Base-by-base conservation (phyloP, 2,797 vertebrate species). In the Enteromius trimaculatus region DNA sequence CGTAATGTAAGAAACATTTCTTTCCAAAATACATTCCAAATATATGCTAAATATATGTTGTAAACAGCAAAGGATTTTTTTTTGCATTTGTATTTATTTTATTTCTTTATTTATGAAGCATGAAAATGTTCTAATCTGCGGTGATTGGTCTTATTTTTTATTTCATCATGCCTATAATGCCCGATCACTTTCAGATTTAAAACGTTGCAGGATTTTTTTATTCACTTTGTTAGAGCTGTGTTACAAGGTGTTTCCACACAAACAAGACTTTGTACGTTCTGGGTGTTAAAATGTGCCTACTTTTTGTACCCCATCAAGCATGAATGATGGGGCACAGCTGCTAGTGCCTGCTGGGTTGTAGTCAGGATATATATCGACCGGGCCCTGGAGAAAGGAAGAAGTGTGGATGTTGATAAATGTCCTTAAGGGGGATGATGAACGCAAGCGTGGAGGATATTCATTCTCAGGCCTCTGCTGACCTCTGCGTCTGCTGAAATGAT, bases 401-500 rank as follows among this genome's bases (percentile, higher is more conserved):
- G 77, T 55, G 34, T 75, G 60, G 55, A 64, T 80, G 64, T 82
- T 82, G 88, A 86, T 81, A 49, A 80, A 84, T 80, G 68, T 79
- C 47, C 31, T 76, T 75, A 14, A 74, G 77, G 64, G 85, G 81
- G 79, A 53, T 62, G 64, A 83, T 58, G 83, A 72, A 78, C 77
- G 21, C 60, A 74, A 68, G 68, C 23, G 21, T 74, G 65, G 80
- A 53, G 79, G 87, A 87, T 80, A 89, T 84, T 88, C 87, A 90
- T 83, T 87, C 79, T 69, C 51, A 37, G 55, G 44, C 71, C 23
- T 70, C 66, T 4, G 42, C 69, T 77, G 76, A 81, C 69, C 64
- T 55, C 26, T 21, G 53, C 47, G 70, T 88, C 58, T 95, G 93
- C 90, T 90, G 88, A 90, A 94, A 78, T 91, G 88, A 94, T 94